phyloP scores from a whole-genome alignment of 1,140 invertebrate species.

The Marisa cornuarietis region DNA sequence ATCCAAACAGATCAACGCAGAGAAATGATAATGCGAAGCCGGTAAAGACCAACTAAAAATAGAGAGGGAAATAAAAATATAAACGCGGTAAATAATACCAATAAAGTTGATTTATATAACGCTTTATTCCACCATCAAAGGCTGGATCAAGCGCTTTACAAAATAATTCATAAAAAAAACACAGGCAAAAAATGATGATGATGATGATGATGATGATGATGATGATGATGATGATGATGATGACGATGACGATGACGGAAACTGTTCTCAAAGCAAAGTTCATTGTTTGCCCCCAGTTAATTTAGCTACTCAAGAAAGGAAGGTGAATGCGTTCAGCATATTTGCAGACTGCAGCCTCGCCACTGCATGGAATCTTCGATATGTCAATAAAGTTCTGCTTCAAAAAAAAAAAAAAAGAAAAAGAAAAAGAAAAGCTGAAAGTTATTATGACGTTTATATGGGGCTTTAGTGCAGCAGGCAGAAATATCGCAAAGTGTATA shows the following conservation, averaged over 20 bases:
- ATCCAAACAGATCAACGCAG: not conserved
- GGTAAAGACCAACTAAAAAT: not conserved
- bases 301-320: too few species aligned
- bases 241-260: not conserved
- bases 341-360: too few species aligned
- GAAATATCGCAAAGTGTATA: too few species aligned
- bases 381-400: too few species aligned
- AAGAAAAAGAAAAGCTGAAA: too few species aligned
- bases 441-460: too few species aligned
- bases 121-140: too few species aligned
- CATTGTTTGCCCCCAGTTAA: not conserved
- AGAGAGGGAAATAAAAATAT: not conserved
- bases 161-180: not conserved
- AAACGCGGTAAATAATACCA: not conserved
- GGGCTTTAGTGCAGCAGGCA: too few species aligned
- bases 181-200: conserved; percentile 2
- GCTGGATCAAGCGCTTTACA: not conserved
- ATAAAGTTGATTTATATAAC: not conserved
- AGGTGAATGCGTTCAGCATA: too few species aligned
- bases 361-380: too few species aligned
- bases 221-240: conserved; percentile 2
- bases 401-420: too few species aligned
- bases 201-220: not conserved
- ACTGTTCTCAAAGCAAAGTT: not conserved
- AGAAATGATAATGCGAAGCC: not conserved